Conservation (phyloP, 2,888 invertebrate genomes). For the Drosophila tripunctata region DNA sequence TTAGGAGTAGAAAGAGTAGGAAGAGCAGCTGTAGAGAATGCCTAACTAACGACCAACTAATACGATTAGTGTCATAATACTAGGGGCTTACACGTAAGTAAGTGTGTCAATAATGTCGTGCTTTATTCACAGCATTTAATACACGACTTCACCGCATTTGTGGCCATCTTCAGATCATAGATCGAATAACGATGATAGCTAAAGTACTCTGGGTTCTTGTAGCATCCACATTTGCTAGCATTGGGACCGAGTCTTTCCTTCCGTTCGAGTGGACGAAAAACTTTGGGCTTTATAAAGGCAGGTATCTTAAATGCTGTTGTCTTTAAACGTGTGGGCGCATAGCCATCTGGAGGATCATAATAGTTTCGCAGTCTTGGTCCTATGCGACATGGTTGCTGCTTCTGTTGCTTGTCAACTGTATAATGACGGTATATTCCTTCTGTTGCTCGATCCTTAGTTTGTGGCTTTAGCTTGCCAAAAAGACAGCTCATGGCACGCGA, state of each 20-base stretch:
- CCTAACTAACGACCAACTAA: constrained; percentile 79
- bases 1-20: background rate
- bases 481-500: background rate
- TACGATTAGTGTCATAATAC: constrained; percentile 79
- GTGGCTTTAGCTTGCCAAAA: background rate
- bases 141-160: background rate
- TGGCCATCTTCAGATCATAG: constrained; percentile 24
- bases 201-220: constrained; percentile 55
- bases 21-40: constrained; percentile 1
- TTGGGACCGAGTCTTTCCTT: constrained; percentile 42
- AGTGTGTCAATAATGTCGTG: constrained; percentile 43
- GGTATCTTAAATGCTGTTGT: constrained; percentile 36
- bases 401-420: background rate
- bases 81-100: constrained; percentile 27
- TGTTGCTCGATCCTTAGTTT: background rate
- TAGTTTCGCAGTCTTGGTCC: background rate
- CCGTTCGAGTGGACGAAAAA: constrained; percentile 12
- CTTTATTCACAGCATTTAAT: constrained; percentile 29
- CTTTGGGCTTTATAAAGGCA: constrained; percentile 13
- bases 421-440: background rate
- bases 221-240: constrained; percentile 39
- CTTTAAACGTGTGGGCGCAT: constrained; percentile 5
- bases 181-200: constrained; percentile 41
- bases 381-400: constrained; percentile 2
- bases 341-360: constrained; percentile 24